Evolutionary conservation across 2,113 vertebrate species (phyloP).

Genomic region (Silurus glanis): DNA sequence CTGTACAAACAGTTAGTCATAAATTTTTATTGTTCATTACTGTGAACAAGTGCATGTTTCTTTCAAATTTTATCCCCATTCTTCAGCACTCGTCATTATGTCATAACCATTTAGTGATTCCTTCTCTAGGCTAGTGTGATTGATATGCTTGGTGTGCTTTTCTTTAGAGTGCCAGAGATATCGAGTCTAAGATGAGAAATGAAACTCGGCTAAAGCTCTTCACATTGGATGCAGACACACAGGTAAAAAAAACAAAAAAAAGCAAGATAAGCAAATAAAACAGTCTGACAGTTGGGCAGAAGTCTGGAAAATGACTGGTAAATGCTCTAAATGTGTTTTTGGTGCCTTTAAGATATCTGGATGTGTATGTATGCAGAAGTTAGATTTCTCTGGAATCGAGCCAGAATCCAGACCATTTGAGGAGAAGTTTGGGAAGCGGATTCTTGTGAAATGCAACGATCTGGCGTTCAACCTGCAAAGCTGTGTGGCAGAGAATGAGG

Average conservation of each 20-base stretch:
- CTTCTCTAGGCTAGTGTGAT: not conserved
- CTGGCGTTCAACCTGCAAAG: conserved; percentile 96
- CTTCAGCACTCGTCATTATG: not conserved
- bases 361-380: conserved; percentile 77
- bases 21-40: not conserved
- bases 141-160: conserved; percentile 20
- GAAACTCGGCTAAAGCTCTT: conserved; percentile 94
- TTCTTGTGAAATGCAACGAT: conserved; percentile 95
- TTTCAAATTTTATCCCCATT: not conserved
- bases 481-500: conserved; percentile 96
- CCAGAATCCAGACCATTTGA: conserved; percentile 93
- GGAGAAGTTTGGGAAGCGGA: conserved; percentile 94
- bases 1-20: not conserved
- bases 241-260: conserved; percentile 73
- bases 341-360: not conserved
- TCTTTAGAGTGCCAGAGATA: conserved; percentile 86
- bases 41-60: not conserved
- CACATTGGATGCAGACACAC: conserved; percentile 92
- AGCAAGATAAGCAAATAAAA: not conserved
- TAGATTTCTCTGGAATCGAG: conserved; percentile 90
- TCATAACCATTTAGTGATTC: not conserved
- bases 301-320: not conserved
- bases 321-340: not conserved
- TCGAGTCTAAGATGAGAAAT: conserved; percentile 88
- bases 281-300: not conserved